Base-by-base conservation (phyloP, 1,140 invertebrate species). In the Drosophila azteca region DNA sequence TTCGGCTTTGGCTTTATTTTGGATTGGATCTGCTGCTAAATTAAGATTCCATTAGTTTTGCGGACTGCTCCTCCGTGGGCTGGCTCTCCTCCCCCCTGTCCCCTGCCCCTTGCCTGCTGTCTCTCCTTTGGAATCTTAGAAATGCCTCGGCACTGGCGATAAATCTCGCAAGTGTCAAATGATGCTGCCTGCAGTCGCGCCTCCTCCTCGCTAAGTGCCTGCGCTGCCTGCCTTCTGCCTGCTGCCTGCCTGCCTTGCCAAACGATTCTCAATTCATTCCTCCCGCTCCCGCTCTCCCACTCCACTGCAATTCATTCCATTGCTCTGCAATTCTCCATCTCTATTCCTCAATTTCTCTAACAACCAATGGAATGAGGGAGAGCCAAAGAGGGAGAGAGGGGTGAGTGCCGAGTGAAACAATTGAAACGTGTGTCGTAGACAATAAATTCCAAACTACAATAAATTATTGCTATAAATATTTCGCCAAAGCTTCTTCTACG, bases 31-130 rank as follows among this genome's bases (percentile, higher is more conserved):
- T 39, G 35, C 35, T 87, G 79, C 85, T 90, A 90, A 90, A 90
- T 90, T 90, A 90, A 90, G 87, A 90, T 90, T 90, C 87, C 87
- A 90, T 90, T 90, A 90, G 87, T 75, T 77, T 79, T 90, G 85
- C 81, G 74, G 79, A 68, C 82, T 90, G 66, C 50, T 39, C 35
- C 62, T 55, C 17, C 58, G 51, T 13, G 35, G 11, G 35, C 35
- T 13, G 3, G 11, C 35, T 11, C 11, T 5, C 24, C 24, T 24
- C 3, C 24, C 24, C 24, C 22, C 22, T 24, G 22, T 0, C 22
- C 22, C 22, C 22, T 24, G 22, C 22, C 24, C 2, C 35, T 6
- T 29, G 26, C 29, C 29, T 29, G 6, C 29, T 29, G 29, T 57
- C 22, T 48, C 24, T 45, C 53, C 75, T 70, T 66, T 78, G 81